Evolutionary conservation across 2,113 vertebrate species (phyloP).

Genomic region (Arizona elegans): DNA sequence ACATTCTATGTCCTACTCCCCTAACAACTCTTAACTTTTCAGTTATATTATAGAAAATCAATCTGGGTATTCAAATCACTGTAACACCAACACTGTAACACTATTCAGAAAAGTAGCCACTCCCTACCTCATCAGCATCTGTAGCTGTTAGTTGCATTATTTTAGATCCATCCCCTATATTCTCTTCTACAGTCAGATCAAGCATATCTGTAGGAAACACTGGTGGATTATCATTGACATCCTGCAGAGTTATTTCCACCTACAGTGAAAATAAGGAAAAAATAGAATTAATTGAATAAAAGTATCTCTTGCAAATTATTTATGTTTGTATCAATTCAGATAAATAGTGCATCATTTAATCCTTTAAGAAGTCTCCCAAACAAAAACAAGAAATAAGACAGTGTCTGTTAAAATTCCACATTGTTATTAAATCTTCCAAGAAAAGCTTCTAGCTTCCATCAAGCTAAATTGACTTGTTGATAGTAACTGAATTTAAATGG

Average conservation of each 20-base stretch:
- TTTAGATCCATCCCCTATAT: conserved; percentile 90
- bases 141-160: conserved; percentile 94
- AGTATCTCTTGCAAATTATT: conserved; percentile 30
- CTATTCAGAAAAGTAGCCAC: not conserved
- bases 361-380: conserved; percentile 42
- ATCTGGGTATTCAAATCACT: not conserved
- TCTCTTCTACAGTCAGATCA: conserved; percentile 93
- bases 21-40: not conserved
- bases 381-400: conserved; percentile 26
- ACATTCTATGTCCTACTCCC: not conserved
- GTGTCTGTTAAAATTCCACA: conserved; percentile 53
- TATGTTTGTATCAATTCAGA: conserved; percentile 32
- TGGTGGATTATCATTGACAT: conserved; percentile 97
- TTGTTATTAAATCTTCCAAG: conserved; percentile 43
- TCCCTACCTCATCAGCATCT: conserved; percentile 93
- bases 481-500: conserved; percentile 59
- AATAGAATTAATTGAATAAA: conserved; percentile 16
- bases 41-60: not conserved
- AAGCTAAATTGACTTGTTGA: conserved; percentile 61
- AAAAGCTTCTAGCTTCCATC: conserved; percentile 55
- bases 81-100: not conserved
- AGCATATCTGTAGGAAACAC: conserved; percentile 92
- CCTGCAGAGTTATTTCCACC: conserved; percentile 98
- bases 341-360: conserved; percentile 30
- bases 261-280: conserved; percentile 56